Evolutionary conservation across 2,113 vertebrate genomes (phyloP).

Genomic region (Lepus americanus): DNA sequence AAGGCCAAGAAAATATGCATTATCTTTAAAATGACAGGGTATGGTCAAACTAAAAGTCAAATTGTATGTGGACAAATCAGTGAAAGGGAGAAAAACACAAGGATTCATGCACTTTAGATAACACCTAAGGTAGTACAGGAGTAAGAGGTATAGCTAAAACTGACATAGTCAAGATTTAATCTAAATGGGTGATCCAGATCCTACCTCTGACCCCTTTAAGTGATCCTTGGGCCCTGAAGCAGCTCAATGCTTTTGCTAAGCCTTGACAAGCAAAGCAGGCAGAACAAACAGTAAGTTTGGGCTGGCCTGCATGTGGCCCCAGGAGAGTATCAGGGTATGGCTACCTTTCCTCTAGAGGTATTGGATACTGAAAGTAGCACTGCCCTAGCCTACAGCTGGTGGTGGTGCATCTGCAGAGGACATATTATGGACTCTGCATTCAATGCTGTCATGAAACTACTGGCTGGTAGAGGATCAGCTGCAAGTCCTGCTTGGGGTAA

Average conservation of each 20-base stretch:
- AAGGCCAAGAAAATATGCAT: not conserved
- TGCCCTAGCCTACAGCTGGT: not conserved
- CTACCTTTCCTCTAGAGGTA: slow-evolving; percentile 37
- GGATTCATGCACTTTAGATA: not conserved
- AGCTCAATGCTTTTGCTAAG: not conserved
- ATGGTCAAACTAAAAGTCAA: slow-evolving; percentile 24
- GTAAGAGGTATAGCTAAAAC: not conserved
- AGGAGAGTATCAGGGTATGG: slow-evolving; percentile 8
- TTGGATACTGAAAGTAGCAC: not conserved
- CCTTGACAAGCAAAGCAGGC: not conserved
- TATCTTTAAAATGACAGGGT: not conserved
- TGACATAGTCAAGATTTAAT: slow-evolving; percentile 35
- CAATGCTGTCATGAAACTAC: not conserved
- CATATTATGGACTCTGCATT: not conserved
- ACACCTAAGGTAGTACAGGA: not conserved
- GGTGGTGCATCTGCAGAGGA: not conserved
- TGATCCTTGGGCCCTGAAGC: not conserved
- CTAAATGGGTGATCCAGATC: not conserved
- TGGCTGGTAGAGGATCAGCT: not conserved
- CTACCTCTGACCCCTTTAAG: not conserved
- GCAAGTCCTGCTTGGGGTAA: not conserved
- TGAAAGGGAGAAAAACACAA: not conserved
- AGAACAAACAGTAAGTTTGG: not conserved
- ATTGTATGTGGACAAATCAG: not conserved
- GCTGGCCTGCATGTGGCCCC: not conserved